Percentiles rank a stretch among this genome's conserved stretches.
These are phyloP conservation scores for Palaemon carinicauda DNA, from an alignment of 1,140 invertebrate genomes.

Conservation along the genomic window DNA sequence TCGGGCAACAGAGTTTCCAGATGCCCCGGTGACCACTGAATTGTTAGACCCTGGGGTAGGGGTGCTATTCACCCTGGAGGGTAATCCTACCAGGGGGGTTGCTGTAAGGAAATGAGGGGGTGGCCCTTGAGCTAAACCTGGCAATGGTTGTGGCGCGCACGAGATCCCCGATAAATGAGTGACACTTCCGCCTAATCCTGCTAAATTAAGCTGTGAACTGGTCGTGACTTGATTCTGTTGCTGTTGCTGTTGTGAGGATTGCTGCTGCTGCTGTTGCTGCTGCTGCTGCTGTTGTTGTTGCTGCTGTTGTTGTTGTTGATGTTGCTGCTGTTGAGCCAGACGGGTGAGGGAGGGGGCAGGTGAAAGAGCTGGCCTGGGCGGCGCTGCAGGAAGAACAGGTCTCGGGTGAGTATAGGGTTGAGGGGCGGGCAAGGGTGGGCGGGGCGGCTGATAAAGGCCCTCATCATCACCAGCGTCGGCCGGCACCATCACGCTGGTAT, in stretches of 20 bases:
- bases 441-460: constrained; percentile 58
- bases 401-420: constrained; percentile 57
- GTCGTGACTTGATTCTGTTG: constrained; percentile 9
- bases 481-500: constrained; percentile 40
- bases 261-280: constrained; percentile 40
- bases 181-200: not conserved
- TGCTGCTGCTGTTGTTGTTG: constrained; percentile 33
- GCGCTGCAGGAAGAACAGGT: constrained; percentile 28
- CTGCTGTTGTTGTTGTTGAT: not conserved
- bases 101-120: constrained; percentile 30
- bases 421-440: constrained; percentile 56
- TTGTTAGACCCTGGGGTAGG: not conserved
- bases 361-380: constrained; percentile 26
- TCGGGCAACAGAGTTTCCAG: not conserved
- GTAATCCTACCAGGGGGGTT: constrained; percentile 19
- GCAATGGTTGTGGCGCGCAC: constrained; percentile 41
- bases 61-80: not conserved
- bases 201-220: not conserved
- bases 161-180: not conserved
- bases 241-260: constrained; percentile 20
- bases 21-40: not conserved
- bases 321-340: constrained; percentile 11
- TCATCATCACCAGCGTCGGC: constrained; percentile 54
- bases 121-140: constrained; percentile 27
- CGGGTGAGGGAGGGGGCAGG: constrained; percentile 50